Evolutionary conservation across 2,797 vertebrate genomes (phyloP).

Genomic region (Odontamblyopus rebecca): DNA sequence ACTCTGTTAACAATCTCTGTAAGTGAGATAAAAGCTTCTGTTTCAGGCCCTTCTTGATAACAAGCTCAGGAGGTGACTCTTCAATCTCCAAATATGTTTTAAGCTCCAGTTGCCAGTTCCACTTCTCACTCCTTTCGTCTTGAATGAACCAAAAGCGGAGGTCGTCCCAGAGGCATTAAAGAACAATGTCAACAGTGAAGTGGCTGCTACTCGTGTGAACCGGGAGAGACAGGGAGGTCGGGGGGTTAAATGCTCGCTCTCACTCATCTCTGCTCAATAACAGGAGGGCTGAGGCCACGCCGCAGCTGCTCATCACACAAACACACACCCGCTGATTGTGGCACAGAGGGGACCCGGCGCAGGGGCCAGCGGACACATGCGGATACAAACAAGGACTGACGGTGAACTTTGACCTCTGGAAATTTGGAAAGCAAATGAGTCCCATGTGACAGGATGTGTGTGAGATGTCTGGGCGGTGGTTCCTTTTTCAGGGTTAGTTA

Average conservation of each 20-base stretch:
- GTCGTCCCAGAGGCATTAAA: slow-evolving; percentile 21
- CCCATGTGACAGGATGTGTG: slow-evolving; percentile 46
- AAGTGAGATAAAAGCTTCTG: background rate
- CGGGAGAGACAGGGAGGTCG: slow-evolving; percentile 29
- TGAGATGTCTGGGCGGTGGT: slow-evolving; percentile 32
- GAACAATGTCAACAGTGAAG: slow-evolving; percentile 46
- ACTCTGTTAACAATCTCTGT: no score
- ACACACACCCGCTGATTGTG: slow-evolving; percentile 50
- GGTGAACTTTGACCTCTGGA: slow-evolving; percentile 44
- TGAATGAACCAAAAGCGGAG: slow-evolving; percentile 13
- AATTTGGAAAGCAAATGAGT: slow-evolving; percentile 23
- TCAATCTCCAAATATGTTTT: slow-evolving; percentile 1
- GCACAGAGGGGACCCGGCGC: slow-evolving; percentile 11
- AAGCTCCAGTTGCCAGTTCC: background rate
- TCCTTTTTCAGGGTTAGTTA: slow-evolving; percentile 4
- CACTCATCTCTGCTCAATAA: slow-evolving; percentile 46
- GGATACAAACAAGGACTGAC: slow-evolving; percentile 30
- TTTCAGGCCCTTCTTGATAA: background rate
- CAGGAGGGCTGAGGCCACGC: slow-evolving; percentile 16
- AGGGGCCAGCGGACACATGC: slow-evolving; percentile 25
- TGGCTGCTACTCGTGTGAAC: slow-evolving; percentile 22
- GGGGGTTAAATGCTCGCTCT: slow-evolving; percentile 40
- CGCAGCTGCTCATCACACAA: slow-evolving; percentile 42
- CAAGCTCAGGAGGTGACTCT: background rate
- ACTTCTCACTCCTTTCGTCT: background rate